Evolutionary conservation across 2,113 vertebrate genomes (phyloP), one percentile per base, ranked within the genome.

Genomic region (Numenius arquata): DNA sequence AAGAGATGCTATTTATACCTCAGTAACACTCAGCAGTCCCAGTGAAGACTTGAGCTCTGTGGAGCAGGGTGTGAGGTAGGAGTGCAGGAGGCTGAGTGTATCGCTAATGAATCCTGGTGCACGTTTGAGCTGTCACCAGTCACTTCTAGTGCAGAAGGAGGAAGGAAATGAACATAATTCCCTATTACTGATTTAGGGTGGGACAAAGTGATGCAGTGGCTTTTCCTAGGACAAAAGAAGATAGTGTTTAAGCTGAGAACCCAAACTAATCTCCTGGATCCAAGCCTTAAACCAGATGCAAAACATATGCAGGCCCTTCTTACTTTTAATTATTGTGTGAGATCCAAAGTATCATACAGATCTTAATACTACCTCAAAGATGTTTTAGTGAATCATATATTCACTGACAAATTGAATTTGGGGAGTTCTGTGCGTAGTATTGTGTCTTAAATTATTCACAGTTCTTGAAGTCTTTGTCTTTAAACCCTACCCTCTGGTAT

Each of bases 1-100:
- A 43, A 75, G 85, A 91, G 56, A n/a, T 45, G 36, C 58, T 93
- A 72, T 92, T 93, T 89, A 75, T 93, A 85, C 14, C 73, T 81
- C 65, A 41, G 80, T 48, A 48, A 66, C 70, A 78, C 48, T 93
- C 45, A 43, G 56, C 61, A 63, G 86, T 50, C 73, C 72, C 59
- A 65, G 50, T 36, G 92, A 86, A 90, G 72, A 36, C 52, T 17
- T 15, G 45, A 71, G 59, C 72, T 94, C 80, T 3, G 2, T 52
- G 12, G 61, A 0, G 1, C 0, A 8, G 78, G 9, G 17, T 71
- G 71, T 34, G 34, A 71, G 58, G 55, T 27, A 43, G 83, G 53
- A 66, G 26, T 9, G 56, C 41, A 40, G 53, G 50, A 91, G 50
- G n/a, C 73, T 43, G 45, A 68, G 68, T 12, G 40, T 50, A 34